A percentile compares a stretch with the other conserved stretches of the same genome.
Conservation (phyloP, 2,797 vertebrate genomes). For the Macrochelys suwanniensis region DNA sequence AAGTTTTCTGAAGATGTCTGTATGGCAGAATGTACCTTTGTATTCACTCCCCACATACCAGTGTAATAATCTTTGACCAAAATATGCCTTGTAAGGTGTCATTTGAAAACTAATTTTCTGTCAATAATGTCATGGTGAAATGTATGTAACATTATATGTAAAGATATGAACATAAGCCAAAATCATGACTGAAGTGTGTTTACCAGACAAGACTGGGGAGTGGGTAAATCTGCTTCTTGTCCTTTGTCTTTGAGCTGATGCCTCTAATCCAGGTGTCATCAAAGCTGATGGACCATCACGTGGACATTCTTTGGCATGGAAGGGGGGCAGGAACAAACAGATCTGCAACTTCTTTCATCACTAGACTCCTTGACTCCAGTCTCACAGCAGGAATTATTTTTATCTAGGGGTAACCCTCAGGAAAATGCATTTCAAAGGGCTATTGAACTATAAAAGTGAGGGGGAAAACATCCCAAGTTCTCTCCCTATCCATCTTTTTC, state of each 20-base stretch:
- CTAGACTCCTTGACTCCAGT: not conserved
- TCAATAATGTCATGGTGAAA: not conserved
- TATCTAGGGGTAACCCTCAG: not conserved
- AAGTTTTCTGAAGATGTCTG: not conserved
- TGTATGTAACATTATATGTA: not conserved
- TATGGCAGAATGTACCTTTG: not conserved
- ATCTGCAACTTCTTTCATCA: not conserved
- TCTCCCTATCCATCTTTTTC: not conserved
- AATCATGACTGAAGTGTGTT: not conserved
- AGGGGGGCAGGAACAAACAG: not conserved
- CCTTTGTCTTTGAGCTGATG: not conserved
- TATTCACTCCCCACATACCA: not conserved
- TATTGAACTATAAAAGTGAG: not conserved
- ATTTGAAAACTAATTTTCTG: not conserved
- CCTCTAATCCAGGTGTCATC: not conserved
- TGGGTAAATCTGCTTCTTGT: not conserved
- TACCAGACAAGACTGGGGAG: not conserved
- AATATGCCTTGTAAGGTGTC: not conserved
- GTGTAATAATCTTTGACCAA: not conserved
- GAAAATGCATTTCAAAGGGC: not conserved
- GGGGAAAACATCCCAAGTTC: not conserved
- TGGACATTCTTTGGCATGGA: not conserved
- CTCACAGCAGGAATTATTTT: not conserved
- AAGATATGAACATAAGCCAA: not conserved
- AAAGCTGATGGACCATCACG: not conserved